Conservation (phyloP, 2,113 vertebrate genomes). For the Notarius quadriscutis region DNA sequence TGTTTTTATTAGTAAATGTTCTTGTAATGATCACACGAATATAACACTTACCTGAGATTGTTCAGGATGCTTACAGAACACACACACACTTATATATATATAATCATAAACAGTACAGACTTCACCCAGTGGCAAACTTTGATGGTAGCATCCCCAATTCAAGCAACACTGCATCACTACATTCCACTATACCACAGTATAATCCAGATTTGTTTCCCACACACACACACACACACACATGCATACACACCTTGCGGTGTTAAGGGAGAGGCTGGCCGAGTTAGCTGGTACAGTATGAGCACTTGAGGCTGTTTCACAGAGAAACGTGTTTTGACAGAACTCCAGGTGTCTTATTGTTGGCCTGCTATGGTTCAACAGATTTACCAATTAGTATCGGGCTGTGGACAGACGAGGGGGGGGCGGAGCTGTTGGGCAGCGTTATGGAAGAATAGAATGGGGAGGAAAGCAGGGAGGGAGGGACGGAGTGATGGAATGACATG, state of each 20-base stretch:
- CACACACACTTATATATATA: background rate
- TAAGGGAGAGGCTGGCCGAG: conserved; percentile 24
- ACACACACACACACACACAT: conserved; percentile 28
- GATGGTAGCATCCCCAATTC: background rate
- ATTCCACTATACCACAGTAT: background rate
- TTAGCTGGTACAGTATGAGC: conserved; percentile 52
- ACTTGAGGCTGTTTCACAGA: conserved; percentile 70
- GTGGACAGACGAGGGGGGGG: conserved; percentile 59
- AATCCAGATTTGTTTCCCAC: conserved; percentile 21
- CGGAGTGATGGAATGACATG: conserved; percentile 68
- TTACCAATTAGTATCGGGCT: conserved; percentile 80
- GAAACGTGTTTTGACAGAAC: conserved; percentile 84
- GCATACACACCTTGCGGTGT: conserved; percentile 30
- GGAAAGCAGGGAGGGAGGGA: conserved; percentile 46
- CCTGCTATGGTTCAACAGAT: conserved; percentile 79
- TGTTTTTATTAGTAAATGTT: background rate
- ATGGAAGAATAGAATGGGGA: conserved; percentile 48
- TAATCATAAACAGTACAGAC: background rate
- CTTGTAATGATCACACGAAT: background rate
- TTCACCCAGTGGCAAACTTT: conserved; percentile 4
- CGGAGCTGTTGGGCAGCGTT: conserved; percentile 35
- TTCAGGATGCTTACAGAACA: background rate
- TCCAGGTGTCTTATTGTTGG: conserved; percentile 84
- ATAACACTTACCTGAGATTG: background rate
- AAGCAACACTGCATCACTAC: background rate